phyloP scores from a whole-genome alignment of 1,140 invertebrate genomes.

The Penaeus vannamei region DNA sequence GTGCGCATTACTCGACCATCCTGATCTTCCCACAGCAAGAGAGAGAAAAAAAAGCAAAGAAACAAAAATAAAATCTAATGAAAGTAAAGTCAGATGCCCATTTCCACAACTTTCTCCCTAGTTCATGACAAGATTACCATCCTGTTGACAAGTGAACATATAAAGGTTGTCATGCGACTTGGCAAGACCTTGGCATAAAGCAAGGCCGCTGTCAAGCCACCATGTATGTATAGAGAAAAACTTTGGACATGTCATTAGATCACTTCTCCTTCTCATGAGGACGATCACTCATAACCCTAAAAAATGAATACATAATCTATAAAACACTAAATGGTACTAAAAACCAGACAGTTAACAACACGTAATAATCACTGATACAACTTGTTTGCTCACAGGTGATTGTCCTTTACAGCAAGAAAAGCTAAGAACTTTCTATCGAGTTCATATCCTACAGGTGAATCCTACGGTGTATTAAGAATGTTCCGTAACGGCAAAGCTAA shows the following conservation, averaged over 20 bases:
- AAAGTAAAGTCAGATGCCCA: too few species aligned
- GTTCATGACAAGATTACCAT: too few species aligned
- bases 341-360: slow-evolving; percentile 35
- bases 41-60: too few species aligned
- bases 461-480: slow-evolving; percentile 52
- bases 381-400: slow-evolving; percentile 47
- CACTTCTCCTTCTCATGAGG: neutral
- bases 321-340: slow-evolving; percentile 26
- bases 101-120: too few species aligned
- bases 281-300: neutral
- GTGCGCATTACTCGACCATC: too few species aligned
- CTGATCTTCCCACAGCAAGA: too few species aligned
- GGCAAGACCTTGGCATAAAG: neutral
- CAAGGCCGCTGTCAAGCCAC: neutral
- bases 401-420: slow-evolving; percentile 60
- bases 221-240: neutral
- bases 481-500: slow-evolving; percentile 43
- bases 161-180: too few species aligned
- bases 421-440: slow-evolving; percentile 47
- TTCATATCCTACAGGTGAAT: slow-evolving; percentile 38
- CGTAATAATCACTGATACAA: slow-evolving; percentile 38
- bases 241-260: slow-evolving; percentile 1
- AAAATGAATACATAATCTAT: neutral
- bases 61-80: too few species aligned
- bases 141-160: too few species aligned